These are phyloP conservation scores for Trididemnum clinides DNA, from an alignment of 23 tunicate genomes.

Conservation along the genomic window DNA sequence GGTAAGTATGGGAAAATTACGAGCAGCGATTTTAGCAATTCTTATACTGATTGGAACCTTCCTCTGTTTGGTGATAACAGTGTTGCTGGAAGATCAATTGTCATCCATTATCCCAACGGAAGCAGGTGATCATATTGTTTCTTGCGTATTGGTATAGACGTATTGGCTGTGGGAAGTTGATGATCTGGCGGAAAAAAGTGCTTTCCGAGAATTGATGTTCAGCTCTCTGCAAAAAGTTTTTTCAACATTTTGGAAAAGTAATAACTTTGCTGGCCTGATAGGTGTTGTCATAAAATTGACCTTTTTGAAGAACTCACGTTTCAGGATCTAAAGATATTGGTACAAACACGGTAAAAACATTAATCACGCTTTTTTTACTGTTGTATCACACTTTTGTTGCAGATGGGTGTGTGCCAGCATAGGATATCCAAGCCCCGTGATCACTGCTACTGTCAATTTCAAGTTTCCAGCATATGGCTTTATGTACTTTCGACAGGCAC, in stretches of 20 bases:
- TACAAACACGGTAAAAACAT: no score
- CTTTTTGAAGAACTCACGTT: no score
- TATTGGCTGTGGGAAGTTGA: background rate
- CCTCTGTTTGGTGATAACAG: constrained; percentile 84
- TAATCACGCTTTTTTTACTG: no score
- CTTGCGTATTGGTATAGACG: background rate
- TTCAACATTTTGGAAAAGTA: no score
- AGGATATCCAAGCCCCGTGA: constrained; percentile 41
- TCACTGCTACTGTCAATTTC: constrained; percentile 61
- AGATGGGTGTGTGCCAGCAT: constrained; percentile 69
- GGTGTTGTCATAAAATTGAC: no score
- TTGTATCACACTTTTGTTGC: background rate
- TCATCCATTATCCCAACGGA: constrained; percentile 45
- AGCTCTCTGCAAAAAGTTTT: no score
- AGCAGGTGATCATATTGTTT: constrained; percentile 21
- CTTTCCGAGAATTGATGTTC: no score
- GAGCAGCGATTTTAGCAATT: background rate
- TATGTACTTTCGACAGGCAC: constrained; percentile 69
- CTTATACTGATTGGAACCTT: constrained; percentile 77
- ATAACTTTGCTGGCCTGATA: no score
- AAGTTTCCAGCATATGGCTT: constrained; percentile 72
- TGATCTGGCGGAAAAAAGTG: no score
- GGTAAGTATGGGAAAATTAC: constrained; percentile 15
- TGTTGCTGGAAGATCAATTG: constrained; percentile 82
- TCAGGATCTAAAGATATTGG: no score